Evolutionary conservation across 2,113 vertebrate genomes (phyloP), one percentile per base, ranked within the genome.

Genomic region (Gymnarchus niloticus): DNA sequence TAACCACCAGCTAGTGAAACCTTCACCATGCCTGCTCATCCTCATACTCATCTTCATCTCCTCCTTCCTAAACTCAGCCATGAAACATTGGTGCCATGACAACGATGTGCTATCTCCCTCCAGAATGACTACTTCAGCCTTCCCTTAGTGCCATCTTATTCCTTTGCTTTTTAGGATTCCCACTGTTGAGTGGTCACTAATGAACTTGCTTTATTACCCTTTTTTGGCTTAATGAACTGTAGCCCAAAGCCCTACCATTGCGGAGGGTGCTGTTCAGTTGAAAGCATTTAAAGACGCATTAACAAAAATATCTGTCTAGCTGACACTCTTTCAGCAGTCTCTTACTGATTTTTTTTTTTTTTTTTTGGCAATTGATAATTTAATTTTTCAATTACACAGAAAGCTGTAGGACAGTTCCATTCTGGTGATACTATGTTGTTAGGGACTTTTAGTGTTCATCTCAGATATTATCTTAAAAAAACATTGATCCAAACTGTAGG

Each of bases 1-100:
- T 99, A 82, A 82, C 80, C 80, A 54, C n/a, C n/a, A 12, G 44
- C 76, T 78, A 41, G 19, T 48, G 76, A 48, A 8, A 4, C 23
- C 44, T 41, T 1, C 19, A 41, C 76, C 21, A 6, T 48, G 41
- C 44, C 44, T 54, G 6, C 52, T 78, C 33, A 19, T 73, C 2
- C 73, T 12, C 76, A 78, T 48, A 4, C 65, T 41, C 76, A 78
- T 48, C 76, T 19, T 78, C 21, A 44, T 37, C 23, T 78, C 37
- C 76, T 78, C 76, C 44, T 46, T 46, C 44, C 6, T 37, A n/a
- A n/a, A n/a, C n/a, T n/a, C 56, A 57, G 56, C 56, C 8, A 1
- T 52, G 56, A 54, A 82, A 82, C n/a, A 3, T 54, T 52, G 51
- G n/a, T 25, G 48, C 25, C 4, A 17, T 54, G 51, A 37, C 49